Percentiles rank a stretch among this genome's conserved stretches.
Evolutionary conservation across 2,113 vertebrate genomes (phyloP).

Genomic region (Falco punctatus): DNA sequence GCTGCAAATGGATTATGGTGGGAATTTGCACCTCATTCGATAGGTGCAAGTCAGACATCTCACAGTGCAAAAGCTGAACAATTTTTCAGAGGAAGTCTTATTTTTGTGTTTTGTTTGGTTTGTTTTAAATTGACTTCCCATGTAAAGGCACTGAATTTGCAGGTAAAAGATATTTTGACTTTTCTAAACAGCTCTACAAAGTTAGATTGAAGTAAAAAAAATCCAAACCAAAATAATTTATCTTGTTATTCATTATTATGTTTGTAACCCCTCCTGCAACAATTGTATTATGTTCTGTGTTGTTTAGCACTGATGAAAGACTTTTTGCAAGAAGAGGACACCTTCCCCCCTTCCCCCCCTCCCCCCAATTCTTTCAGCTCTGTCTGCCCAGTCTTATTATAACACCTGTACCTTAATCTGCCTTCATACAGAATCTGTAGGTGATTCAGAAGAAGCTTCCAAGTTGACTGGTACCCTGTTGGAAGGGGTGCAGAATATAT

Average conservation of each 20-base stretch:
- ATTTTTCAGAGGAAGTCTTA: not conserved
- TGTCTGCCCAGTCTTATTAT: not conserved
- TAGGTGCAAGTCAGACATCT: not conserved
- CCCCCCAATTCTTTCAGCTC: not conserved
- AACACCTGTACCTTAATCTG: too few relatives aligned
- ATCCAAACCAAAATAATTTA: not conserved
- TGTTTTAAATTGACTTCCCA: not conserved
- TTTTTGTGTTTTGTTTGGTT: not conserved
- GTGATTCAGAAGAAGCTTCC: not conserved
- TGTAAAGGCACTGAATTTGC: not conserved
- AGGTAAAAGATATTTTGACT: not conserved
- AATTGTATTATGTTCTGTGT: not conserved
- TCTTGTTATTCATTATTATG: accelerated
- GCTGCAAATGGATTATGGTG: not conserved
- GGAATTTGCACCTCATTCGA: not conserved
- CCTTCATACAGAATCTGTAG: accelerated
- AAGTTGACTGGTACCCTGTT: not conserved
- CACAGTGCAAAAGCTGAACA: accelerated
- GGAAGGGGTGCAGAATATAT: not conserved
- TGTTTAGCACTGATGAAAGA: not conserved
- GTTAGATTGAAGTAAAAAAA: not conserved
- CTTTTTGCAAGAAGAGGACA: not conserved
- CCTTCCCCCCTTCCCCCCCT: accelerated
- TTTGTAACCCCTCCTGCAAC: not conserved
- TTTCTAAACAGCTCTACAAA: not conserved